phyloP scores from a whole-genome alignment of 1,140 invertebrate genomes.

The Colletes latitarsis region DNA sequence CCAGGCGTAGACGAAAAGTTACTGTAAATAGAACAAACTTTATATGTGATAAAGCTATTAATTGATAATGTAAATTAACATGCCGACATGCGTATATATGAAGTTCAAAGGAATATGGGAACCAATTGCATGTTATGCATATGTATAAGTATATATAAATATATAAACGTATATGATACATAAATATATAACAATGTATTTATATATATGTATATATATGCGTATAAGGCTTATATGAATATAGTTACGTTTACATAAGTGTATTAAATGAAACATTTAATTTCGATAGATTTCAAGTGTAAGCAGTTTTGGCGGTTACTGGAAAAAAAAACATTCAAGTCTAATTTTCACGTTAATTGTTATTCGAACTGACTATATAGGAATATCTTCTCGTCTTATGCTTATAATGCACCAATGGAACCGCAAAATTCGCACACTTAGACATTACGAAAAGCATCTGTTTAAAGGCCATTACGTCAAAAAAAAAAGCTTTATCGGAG shows the following conservation, averaged over 20 bases:
- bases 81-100: conserved; percentile 29
- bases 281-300: conserved; percentile 35
- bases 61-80: conserved; percentile 36
- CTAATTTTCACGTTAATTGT: conserved; percentile 54
- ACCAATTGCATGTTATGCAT: conserved; percentile 48
- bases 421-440: conserved; percentile 32
- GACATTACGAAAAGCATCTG: conserved; percentile 7
- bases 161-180: conserved; percentile 18
- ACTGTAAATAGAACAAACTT: conserved; percentile 40
- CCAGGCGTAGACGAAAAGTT: conserved; percentile 27
- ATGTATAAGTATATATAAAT: conserved; percentile 44
- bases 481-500: conserved; percentile 6
- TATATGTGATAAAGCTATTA: conserved; percentile 39
- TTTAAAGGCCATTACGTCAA: neutral
- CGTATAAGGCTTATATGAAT: conserved; percentile 47
- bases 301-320: conserved; percentile 56
- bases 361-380: conserved; percentile 32
- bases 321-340: conserved; percentile 25
- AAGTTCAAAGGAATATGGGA: conserved; percentile 42
- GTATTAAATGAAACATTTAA: conserved; percentile 37
- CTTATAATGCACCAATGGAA: conserved; percentile 30
- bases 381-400: conserved; percentile 24
- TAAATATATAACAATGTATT: conserved; percentile 28
- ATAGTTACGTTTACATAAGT: conserved; percentile 48
- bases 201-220: conserved; percentile 48